Percentiles rank a stretch among this genome's conserved stretches.
phyloP scores from a whole-genome alignment of 2,888 invertebrate genomes.

The Drosophila recens region DNA sequence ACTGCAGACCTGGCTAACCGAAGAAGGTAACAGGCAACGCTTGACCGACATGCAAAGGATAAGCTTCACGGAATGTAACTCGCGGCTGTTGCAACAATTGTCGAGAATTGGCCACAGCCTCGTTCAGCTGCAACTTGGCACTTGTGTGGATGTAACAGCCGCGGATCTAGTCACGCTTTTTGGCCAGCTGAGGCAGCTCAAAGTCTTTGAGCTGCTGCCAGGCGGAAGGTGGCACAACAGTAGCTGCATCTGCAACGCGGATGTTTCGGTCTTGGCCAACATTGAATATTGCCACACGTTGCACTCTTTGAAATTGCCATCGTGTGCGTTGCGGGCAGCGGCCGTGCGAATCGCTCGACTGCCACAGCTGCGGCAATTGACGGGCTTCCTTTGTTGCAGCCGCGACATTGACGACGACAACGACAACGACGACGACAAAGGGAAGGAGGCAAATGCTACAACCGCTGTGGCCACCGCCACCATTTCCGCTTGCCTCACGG shows the following conservation, averaged over 20 bases:
- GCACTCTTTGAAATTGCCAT: conserved; percentile 57
- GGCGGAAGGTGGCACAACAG: conserved; percentile 11
- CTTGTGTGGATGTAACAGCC: conserved; percentile 12
- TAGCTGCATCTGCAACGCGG: conserved; percentile 17
- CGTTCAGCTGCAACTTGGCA: conserved; percentile 48
- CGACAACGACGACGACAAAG: conserved; percentile 27
- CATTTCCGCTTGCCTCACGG: conserved; percentile 58
- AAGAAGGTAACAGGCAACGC: conserved; percentile 8
- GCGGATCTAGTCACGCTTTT: conserved; percentile 39
- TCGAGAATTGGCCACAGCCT: conserved; percentile 44
- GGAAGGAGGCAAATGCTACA: conserved; percentile 30
- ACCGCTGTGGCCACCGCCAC: conserved; percentile 44
- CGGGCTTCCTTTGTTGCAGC: conserved; percentile 60
- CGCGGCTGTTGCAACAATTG: conserved; percentile 43
- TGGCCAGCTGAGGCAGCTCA: conserved; percentile 32
- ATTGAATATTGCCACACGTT: conserved; percentile 52
- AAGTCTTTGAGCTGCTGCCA: conserved; percentile 53
- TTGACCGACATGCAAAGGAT: conserved; percentile 40
- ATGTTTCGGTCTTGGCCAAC: conserved; percentile 19
- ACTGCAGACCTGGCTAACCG: conserved; percentile 31
- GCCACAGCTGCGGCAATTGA: conserved; percentile 60
- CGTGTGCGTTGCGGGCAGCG: conserved; percentile 52
- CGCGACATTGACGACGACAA: conserved; percentile 20
- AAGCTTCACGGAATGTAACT: conserved; percentile 42
- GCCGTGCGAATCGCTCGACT: conserved; percentile 51